A percentile compares a stretch with the other conserved stretches of the same genome.
Conservation (phyloP, 2,113 vertebrate species). For the Natator depressus region DNA sequence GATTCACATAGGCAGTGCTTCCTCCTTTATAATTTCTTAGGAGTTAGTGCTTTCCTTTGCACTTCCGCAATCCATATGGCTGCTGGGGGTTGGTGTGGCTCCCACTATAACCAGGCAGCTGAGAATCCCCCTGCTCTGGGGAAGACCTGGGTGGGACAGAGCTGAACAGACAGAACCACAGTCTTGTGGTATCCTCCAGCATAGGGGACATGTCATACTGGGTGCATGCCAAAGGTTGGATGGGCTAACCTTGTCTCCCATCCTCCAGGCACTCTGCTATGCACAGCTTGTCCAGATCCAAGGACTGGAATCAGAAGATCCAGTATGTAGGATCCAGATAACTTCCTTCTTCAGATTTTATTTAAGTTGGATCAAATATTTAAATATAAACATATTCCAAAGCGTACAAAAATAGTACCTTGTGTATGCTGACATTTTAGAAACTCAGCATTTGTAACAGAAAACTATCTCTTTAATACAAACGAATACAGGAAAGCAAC, state of each 20-base stretch:
- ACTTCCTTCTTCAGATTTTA: neutral
- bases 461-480: slow-evolving; percentile 25
- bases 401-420: slow-evolving; percentile 15
- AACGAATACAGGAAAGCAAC: slow-evolving; percentile 35
- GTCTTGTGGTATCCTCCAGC: neutral
- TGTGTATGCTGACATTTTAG: neutral
- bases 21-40: neutral
- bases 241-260: neutral
- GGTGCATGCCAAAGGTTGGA: neutral
- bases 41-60: neutral
- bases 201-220: neutral
- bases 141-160: neutral
- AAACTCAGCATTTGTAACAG: slow-evolving; percentile 38
- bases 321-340: neutral
- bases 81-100: neutral
- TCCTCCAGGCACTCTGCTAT: neutral
- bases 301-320: neutral
- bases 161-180: neutral
- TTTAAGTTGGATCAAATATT: slow-evolving; percentile 20
- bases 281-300: neutral
- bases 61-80: neutral
- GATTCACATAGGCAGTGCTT: neutral
- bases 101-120: neutral
- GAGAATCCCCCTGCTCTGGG: neutral
- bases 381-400: slow-evolving; percentile 18